Evolutionary conservation across 2,888 invertebrate genomes (phyloP).

Genomic region (Heliconius erato): DNA sequence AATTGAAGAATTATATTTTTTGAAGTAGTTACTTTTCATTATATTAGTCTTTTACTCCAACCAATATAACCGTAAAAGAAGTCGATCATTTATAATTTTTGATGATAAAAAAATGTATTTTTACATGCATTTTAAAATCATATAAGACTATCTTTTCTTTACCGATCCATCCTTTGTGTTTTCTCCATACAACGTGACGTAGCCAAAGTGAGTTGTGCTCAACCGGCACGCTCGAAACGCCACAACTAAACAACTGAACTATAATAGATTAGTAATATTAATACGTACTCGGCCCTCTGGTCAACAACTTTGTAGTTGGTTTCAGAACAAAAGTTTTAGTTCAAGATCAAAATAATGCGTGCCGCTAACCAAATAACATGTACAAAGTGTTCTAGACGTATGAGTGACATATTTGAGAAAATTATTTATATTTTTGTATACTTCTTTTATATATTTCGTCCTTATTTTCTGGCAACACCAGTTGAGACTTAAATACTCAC

Average conservation of each 20-base stretch:
- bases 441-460: neutral
- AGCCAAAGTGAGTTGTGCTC: neutral
- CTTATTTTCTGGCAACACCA: neutral
- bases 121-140: no score
- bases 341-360: neutral
- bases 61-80: no score
- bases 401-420: neutral
- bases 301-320: neutral
- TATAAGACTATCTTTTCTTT: neutral
- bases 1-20: no score
- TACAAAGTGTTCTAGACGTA: neutral
- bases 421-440: neutral
- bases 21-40: no score
- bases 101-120: no score
- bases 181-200: neutral
- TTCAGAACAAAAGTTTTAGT: neutral
- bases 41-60: no score
- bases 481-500: neutral
- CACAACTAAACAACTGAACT: neutral
- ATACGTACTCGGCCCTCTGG: neutral
- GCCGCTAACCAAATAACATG: neutral
- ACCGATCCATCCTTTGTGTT: neutral
- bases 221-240: neutral
- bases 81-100: no score
- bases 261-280: constrained; percentile 5